Percentiles rank a stretch among this genome's conserved stretches.
Conservation (phyloP, 2,888 invertebrate species). For the Stramonita haemastoma region DNA sequence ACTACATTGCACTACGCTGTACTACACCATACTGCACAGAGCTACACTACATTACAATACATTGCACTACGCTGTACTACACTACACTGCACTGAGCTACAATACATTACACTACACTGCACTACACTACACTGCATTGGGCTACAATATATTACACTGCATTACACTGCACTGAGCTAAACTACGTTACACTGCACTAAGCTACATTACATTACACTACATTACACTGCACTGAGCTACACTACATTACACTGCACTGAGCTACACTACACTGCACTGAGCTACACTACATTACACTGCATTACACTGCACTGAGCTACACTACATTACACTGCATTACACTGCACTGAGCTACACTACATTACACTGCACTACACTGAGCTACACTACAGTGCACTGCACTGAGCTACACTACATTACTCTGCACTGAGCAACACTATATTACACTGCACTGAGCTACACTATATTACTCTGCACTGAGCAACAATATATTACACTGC, state of each 20-base stretch:
- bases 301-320: neutral
- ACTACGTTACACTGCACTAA: neutral
- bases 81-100: neutral
- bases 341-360: neutral
- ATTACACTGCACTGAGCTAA: neutral
- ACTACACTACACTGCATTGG: neutral
- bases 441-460: neutral
- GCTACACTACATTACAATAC: neutral
- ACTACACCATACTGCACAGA: too few relatives aligned
- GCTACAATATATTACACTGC: neutral
- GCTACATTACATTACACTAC: neutral
- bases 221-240: neutral
- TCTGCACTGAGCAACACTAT: neutral
- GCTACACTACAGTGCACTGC: neutral
- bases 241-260: neutral
- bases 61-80: neutral
- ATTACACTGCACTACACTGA: neutral
- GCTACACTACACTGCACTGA: neutral
- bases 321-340: neutral
- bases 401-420: neutral
- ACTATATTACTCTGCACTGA: neutral
- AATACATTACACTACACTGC: neutral
- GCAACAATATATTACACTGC: neutral
- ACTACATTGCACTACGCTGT: neutral
- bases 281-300: neutral